Conservation (phyloP, 2,797 vertebrate genomes). For the Tenualosa ilisha region DNA sequence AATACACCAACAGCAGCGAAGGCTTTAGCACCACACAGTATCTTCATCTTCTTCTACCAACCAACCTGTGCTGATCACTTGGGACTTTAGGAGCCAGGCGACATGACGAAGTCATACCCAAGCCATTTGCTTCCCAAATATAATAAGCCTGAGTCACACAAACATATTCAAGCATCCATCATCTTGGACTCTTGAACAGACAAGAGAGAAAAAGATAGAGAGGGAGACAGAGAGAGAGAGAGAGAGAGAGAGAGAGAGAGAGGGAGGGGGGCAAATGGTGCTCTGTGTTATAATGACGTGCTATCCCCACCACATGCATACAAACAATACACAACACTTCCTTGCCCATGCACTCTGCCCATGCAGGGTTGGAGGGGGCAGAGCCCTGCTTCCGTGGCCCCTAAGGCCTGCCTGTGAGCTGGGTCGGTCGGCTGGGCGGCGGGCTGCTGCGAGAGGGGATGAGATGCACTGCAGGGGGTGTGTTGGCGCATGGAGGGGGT, state of each 20-base stretch:
- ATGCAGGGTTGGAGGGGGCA: too few species aligned
- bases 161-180: not conserved
- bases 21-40: not conserved
- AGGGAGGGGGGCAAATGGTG: not conserved
- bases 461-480: too few species aligned
- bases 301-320: too few species aligned
- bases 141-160: not conserved
- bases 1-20: not conserved
- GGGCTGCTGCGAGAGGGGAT: too few species aligned
- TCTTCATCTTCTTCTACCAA: not conserved
- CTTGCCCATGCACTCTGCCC: too few species aligned
- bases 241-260: slow-evolving; percentile 10
- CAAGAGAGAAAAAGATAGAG: not conserved
- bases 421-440: too few species aligned
- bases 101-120: not conserved
- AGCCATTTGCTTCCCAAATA: not conserved
- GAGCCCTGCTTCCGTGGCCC: too few species aligned
- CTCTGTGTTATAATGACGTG: too few species aligned
- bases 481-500: too few species aligned
- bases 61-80: not conserved
- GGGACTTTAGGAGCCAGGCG: not conserved
- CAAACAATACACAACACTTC: too few species aligned
- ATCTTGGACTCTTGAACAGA: not conserved
- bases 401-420: too few species aligned
- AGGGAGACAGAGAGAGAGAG: not conserved